Percentiles rank a stretch among this genome's conserved stretches.
phyloP scores from a whole-genome alignment of 2,797 vertebrate genomes.

The Pipistrellus nathusii region DNA sequence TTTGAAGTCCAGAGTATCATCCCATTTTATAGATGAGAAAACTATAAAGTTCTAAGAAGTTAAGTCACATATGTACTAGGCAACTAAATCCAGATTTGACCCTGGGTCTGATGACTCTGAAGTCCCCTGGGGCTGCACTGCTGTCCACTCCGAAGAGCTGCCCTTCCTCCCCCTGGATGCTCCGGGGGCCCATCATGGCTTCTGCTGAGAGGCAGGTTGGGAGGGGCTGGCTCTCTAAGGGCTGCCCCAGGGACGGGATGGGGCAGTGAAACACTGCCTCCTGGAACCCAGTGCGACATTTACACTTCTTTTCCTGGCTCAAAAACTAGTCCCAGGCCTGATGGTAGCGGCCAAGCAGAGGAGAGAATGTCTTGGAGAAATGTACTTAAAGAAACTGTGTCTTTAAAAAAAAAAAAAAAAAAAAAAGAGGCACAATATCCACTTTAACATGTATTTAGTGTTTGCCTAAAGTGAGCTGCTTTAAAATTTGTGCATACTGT shows the following conservation, averaged over 20 bases:
- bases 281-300: background rate
- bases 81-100: background rate
- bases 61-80: background rate
- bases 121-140: background rate
- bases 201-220: background rate
- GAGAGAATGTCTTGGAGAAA: background rate
- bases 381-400: constrained; percentile 28
- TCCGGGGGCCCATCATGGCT: background rate
- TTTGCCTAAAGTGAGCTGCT: constrained; percentile 20
- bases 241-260: background rate
- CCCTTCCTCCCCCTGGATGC: background rate
- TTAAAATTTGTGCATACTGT: background rate
- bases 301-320: background rate
- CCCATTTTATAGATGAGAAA: constrained; percentile 45
- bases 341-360: background rate
- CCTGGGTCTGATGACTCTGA: background rate
- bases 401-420: too few species aligned
- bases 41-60: background rate
- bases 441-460: constrained; percentile 5
- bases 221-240: background rate
- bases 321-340: background rate
- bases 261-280: background rate
- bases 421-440: background rate
- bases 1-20: constrained; percentile 7
- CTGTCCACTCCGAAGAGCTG: background rate